Evolutionary conservation across 2,888 invertebrate genomes (phyloP).

Genomic region (Ornithoptera alexandrae): DNA sequence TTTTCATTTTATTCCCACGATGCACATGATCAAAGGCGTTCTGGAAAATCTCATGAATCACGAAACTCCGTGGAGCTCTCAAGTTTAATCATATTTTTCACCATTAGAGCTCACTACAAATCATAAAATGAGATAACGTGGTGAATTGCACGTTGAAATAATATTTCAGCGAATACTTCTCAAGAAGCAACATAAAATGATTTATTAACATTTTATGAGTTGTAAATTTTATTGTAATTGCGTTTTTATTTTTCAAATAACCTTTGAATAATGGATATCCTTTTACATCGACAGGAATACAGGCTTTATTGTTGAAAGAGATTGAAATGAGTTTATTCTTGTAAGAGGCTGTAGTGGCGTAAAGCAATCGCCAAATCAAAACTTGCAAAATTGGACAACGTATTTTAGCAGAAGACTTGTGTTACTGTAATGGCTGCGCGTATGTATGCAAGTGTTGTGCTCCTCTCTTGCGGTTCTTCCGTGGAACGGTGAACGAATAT

Average conservation of each 20-base stretch:
- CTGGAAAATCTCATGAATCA: constrained; percentile 23
- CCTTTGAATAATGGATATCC: too few species aligned
- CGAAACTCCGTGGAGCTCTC: constrained; percentile 10
- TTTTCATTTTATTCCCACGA: constrained; percentile 18
- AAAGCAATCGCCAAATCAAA: too few species aligned
- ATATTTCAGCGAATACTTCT: constrained; percentile 2
- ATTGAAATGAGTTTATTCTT: too few species aligned
- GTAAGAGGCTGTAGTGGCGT: too few species aligned
- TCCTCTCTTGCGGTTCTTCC: too few species aligned
- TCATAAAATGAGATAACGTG: not conserved
- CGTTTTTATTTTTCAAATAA: not conserved
- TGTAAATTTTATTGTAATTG: not conserved
- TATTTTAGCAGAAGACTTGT: too few species aligned
- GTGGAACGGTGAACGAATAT: too few species aligned
- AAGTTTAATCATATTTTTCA: constrained; percentile 15
- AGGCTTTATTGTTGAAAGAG: too few species aligned
- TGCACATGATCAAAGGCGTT: constrained; percentile 4
- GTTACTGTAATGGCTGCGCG: too few species aligned
- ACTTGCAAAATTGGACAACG: too few species aligned
- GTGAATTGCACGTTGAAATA: not conserved
- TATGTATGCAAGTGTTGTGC: too few species aligned
- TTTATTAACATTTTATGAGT: not conserved
- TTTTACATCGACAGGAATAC: too few species aligned
- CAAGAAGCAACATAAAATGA: not conserved
- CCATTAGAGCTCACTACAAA: constrained; percentile 9